These are phyloP conservation scores for Rutilus rutilus DNA, from an alignment of 2,113 vertebrate genomes.

Conservation along the genomic window DNA sequence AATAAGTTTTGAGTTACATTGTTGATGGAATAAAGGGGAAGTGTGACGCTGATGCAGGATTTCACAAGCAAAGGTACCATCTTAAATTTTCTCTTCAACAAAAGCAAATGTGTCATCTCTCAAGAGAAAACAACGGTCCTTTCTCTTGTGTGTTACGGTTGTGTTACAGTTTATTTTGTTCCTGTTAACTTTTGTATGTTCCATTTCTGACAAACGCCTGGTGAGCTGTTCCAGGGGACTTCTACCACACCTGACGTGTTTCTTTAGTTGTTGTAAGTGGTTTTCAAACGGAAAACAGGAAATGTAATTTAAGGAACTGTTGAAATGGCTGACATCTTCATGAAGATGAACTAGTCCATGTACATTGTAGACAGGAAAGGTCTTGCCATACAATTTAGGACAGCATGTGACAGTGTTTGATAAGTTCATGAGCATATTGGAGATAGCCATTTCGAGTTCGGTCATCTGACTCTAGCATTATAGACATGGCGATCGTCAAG, in stretches of 20 bases:
- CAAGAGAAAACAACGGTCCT: constrained; percentile 35
- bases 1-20: constrained; percentile 14
- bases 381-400: constrained; percentile 32
- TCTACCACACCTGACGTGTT: constrained; percentile 41
- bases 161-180: constrained; percentile 18
- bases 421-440: constrained; percentile 19
- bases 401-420: constrained; percentile 26
- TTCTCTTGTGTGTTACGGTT: background rate
- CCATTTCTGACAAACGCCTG: constrained; percentile 10
- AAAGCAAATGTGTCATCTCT: constrained; percentile 42
- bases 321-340: constrained; percentile 42
- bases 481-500: constrained; percentile 12
- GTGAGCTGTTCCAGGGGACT: constrained; percentile 49
- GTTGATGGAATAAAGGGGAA: constrained; percentile 21
- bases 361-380: constrained; percentile 48
- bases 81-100: constrained; percentile 30
- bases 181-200: background rate
- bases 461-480: constrained; percentile 39
- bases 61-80: constrained; percentile 3
- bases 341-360: constrained; percentile 50
- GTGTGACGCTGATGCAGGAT: constrained; percentile 23
- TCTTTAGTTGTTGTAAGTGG: constrained; percentile 41
- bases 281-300: constrained; percentile 50
- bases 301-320: constrained; percentile 47
- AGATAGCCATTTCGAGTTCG: constrained; percentile 24